These are phyloP conservation scores for Eubasilissa regina DNA, from an alignment of 1,140 invertebrate species.

Conservation along the genomic window DNA sequence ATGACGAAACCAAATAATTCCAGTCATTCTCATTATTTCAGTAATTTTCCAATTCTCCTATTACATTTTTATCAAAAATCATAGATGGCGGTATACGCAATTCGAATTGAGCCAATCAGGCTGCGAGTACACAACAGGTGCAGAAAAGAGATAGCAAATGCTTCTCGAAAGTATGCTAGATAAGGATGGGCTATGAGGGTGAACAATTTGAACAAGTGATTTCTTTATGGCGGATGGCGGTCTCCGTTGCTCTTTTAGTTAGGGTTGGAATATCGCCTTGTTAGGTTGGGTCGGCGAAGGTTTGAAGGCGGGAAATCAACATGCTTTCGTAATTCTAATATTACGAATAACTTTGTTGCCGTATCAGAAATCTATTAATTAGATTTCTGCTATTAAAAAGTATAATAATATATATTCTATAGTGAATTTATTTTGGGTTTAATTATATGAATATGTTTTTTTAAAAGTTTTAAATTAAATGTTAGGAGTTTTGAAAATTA, in stretches of 20 bases:
- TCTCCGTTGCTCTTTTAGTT: constrained; percentile 33
- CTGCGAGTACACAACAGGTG: constrained; percentile 14
- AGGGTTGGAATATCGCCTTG: constrained; percentile 13
- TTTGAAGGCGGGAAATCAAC: constrained; percentile 37
- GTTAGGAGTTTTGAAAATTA: too few species aligned
- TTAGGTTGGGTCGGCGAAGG: constrained; percentile 9
- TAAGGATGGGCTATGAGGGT: constrained; percentile 30
- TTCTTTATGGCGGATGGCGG: constrained; percentile 16
- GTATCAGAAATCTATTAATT: neutral
- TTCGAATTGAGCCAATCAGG: neutral
- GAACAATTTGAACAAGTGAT: constrained; percentile 33
- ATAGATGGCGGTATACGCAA: constrained; percentile 37
- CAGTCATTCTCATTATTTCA: too few species aligned
- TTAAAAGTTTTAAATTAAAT: too few species aligned
- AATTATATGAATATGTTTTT: too few species aligned
- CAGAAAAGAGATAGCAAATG: constrained; percentile 22
- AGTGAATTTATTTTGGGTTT: too few species aligned
- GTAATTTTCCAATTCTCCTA: too few species aligned
- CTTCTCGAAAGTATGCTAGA: neutral
- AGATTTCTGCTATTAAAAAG: too few species aligned
- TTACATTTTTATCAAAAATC: too few species aligned
- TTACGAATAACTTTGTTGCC: constrained; percentile 24
- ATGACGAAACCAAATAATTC: too few species aligned
- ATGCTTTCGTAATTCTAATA: constrained; percentile 41
- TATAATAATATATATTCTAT: too few species aligned